Evolutionary conservation across 2,888 invertebrate genomes (phyloP), one percentile per base, ranked within the genome.

Genomic region (Choreutis nemorana): DNA sequence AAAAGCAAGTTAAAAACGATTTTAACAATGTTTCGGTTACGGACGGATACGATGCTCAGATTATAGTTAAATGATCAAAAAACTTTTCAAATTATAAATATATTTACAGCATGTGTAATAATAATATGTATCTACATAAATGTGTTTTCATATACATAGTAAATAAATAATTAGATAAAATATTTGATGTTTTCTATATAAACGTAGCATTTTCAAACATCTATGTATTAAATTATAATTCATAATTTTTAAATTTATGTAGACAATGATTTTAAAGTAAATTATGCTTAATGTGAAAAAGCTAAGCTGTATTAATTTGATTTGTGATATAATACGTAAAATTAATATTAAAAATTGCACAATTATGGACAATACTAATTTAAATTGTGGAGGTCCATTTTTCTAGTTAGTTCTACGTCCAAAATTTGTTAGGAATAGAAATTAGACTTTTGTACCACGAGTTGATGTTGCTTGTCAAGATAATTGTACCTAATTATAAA

Each of bases 291-390:
- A 4, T 34, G 28, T 28, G 32, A 28, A 31, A 23, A n/a, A 29
- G 26, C 20, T 32, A 31, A 30, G 29, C 23, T 25, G 13, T 29
- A 39, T 30, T 20, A 25, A 30, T 36, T 64, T 64, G 47, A 39
- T 65, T 67, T 67, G 65, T 71, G 66, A 72, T 71, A 70, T 52
- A 55, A 63, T 65, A 70, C 60, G 63, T 70, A 65, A 62, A 33
- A 45, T 51, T 48, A 43, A 40, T 42, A 49, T 42, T 55, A 45
- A 45, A 39, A 51, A 54, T 65, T 67, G 77, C 77, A 77, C 75
- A 78, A 78, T 60, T 48, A 54, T 71, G 77, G 77, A 78, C 77
- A 78, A 78, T 77, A 77, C 61, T 63, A 65, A n/a, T n/a, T 42
- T 42, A 36, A 60, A 61, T 54, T 63, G 67, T 58, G 55, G 67